Percentiles rank a stretch among this genome's conserved stretches.
Conservation (phyloP, 2,888 invertebrate species). For the Chorisops tibialis region DNA sequence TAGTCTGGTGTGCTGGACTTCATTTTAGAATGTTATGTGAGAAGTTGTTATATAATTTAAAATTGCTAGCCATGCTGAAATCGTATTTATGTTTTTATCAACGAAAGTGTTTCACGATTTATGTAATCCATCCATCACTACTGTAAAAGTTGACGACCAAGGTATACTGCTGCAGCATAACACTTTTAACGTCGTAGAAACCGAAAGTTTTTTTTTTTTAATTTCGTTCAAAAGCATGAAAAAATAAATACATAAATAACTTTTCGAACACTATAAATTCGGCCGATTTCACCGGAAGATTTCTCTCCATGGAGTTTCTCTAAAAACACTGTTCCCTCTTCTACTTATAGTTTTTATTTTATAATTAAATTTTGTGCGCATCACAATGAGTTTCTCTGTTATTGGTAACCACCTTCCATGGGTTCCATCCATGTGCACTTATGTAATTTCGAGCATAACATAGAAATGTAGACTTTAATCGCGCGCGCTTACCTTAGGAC, state of each 20-base stretch:
- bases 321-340: not conserved
- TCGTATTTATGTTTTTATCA: not conserved
- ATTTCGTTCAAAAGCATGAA: not conserved
- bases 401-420: not conserved
- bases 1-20: too few species aligned
- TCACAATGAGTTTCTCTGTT: too few species aligned
- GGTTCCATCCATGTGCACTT: not conserved
- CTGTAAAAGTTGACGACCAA: too few species aligned
- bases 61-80: too few species aligned
- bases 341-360: not conserved
- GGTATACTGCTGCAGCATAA: too few species aligned
- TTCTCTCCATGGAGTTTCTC: slow-evolving; percentile 13
- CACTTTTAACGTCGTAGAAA: too few species aligned
- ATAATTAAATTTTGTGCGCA: not conserved
- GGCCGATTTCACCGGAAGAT: slow-evolving; percentile 18
- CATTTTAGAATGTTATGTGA: too few species aligned
- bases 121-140: not conserved
- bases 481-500: slow-evolving; percentile 11
- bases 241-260: not conserved
- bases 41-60: too few species aligned
- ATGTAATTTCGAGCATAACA: slow-evolving; percentile 8
- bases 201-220: too few species aligned
- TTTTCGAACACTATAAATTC: not conserved
- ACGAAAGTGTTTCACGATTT: slow-evolving; percentile 1
- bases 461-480: not conserved